Evolutionary conservation across 23 tunicate species (phyloP), one percentile per base, ranked within the genome.

Genomic region (Styela plicata): DNA sequence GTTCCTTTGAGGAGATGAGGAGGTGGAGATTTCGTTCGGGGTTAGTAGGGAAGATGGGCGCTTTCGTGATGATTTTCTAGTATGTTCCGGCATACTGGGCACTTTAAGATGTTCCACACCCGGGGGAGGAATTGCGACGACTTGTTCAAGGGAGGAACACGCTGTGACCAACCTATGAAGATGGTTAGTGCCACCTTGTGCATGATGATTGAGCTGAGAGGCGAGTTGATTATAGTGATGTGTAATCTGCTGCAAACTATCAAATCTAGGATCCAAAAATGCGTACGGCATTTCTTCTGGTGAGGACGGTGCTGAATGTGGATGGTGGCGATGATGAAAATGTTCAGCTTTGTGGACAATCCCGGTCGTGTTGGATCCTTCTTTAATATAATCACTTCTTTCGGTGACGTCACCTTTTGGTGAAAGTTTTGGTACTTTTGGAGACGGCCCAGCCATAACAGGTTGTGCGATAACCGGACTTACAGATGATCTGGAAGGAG

Each of bases 141-240:
- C 81, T 32, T 53, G 70, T 0, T 78, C 89, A 24, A 85, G 83
- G 25, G 89, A 85, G 17, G 89, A 85, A 29, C 74, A 86, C 3
- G 89, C 89, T 31, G 79, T 76, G 64, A 76, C 84, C 52, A 86
- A 64, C 76, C 70, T 68, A 62, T 79, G 85, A 10, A 86, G 79
- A 53, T 86, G 89, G 63, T 33, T 76, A 20, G 70, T 7, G 24
- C 73, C 74, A 1, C 62, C 75, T 1, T 64, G 88, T 24, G 89
- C 22, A 2, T 62, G 64, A 30, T 30, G 34, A 69, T 35, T 70
- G 19, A 76, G 77, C 27, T 80, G 84, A 34, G 84, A 62, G 2
- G 89, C 71, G 18, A 69, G 63, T 44, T 31, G 76, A 44, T 69
- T 66, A 84, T 70, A 82, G 84, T 63, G 66, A 52, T 31, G 63